These are phyloP conservation scores for Dermatemys mawii DNA, from an alignment of 2,113 vertebrate genomes.

Conservation along the genomic window DNA sequence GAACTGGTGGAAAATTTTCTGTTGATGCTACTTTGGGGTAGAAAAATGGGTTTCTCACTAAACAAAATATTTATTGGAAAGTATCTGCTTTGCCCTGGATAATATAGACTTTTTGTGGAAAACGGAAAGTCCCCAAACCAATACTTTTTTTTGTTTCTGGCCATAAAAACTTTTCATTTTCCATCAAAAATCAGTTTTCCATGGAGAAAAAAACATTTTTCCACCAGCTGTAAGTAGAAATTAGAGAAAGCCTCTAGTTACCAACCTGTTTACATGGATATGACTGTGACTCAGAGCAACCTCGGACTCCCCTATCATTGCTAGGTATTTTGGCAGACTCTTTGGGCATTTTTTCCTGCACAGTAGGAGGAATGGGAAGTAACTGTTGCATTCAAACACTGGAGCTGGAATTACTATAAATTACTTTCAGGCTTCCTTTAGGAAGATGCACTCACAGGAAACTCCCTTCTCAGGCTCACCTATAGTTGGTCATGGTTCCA, in stretches of 20 bases:
- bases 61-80: neutral
- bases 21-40: neutral
- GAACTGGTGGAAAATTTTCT: accelerated
- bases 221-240: neutral
- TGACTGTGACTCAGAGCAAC: constrained; percentile 42
- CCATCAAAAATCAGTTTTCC: neutral
- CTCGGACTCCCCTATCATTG: constrained; percentile 16
- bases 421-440: constrained; percentile 61
- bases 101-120: neutral
- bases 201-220: neutral
- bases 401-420: constrained; percentile 57
- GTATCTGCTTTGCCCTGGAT: neutral
- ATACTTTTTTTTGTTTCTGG: neutral
- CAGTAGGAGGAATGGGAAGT: constrained; percentile 65
- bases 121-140: neutral
- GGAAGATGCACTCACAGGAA: constrained; percentile 62
- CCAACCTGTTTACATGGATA: constrained; percentile 18
- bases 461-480: constrained; percentile 45
- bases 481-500: neutral
- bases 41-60: neutral
- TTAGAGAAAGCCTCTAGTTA: constrained; percentile 23
- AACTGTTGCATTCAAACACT: constrained; percentile 57
- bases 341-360: constrained; percentile 18
- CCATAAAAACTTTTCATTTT: neutral
- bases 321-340: constrained; percentile 44